Percentiles rank a stretch among this genome's conserved stretches.
phyloP scores from a whole-genome alignment of 2,113 vertebrate species.

The Perognathus longimembris region DNA sequence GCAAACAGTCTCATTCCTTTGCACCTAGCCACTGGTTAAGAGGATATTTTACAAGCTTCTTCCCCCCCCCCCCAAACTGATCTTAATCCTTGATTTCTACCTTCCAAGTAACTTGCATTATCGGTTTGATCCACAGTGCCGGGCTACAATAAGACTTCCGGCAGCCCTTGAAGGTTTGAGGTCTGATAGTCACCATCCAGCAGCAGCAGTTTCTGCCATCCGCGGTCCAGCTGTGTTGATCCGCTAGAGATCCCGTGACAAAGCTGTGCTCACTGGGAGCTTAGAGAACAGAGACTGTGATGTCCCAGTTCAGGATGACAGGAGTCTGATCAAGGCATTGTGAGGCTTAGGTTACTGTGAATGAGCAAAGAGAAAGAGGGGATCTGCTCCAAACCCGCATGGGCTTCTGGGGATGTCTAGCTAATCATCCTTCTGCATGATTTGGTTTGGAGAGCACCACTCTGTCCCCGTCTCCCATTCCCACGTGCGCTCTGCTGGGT shows the following conservation, averaged over 20 bases:
- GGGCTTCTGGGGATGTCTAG: too few species aligned
- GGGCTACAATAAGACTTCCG: background rate
- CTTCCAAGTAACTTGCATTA: too few species aligned
- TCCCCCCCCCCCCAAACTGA: too few species aligned
- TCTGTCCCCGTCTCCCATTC: background rate
- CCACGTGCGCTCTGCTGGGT: too few species aligned
- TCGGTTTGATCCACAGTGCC: too few species aligned
- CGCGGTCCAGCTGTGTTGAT: accelerated
- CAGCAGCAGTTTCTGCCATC: accelerated
- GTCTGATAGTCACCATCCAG: background rate
- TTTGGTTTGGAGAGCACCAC: accelerated
- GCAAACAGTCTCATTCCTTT: too few species aligned
- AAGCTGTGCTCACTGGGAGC: accelerated
- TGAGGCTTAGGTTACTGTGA: background rate
- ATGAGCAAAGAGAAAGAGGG: background rate
- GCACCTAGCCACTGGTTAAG: too few species aligned
- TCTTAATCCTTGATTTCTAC: too few species aligned
- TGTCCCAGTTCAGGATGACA: background rate
- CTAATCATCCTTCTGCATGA: accelerated
- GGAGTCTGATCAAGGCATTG: accelerated
- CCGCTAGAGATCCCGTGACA: accelerated
- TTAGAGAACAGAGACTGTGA: accelerated
- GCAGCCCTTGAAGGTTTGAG: background rate
- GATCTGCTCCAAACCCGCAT: accelerated
- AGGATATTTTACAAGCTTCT: too few species aligned